Evolutionary conservation across 2,113 vertebrate species (phyloP).

Genomic region (Tamias sibiricus): DNA sequence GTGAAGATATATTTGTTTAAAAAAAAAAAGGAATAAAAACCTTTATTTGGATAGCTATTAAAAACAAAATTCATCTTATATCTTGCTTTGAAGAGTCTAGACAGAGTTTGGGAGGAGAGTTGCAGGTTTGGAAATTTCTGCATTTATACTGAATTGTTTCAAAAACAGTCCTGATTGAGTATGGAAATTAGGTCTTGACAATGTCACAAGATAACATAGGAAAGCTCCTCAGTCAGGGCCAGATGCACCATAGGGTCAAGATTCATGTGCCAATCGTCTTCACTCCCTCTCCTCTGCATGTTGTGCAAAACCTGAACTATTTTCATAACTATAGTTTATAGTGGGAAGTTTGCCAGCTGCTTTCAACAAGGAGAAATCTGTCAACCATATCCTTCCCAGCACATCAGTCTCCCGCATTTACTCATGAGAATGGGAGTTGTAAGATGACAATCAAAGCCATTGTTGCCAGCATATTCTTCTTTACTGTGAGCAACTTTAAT

Average conservation of each 20-base stretch:
- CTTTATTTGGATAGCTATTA: neutral
- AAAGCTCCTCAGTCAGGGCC: neutral
- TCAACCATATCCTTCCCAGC: neutral
- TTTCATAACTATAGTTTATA: neutral
- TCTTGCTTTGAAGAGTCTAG: neutral
- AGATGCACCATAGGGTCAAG: neutral
- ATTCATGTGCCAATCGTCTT: neutral
- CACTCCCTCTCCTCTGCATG: neutral
- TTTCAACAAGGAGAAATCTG: neutral
- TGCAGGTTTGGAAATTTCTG: neutral
- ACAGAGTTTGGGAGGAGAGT: neutral
- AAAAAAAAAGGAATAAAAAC: neutral
- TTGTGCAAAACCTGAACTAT: neutral
- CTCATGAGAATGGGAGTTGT: neutral
- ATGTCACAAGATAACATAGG: neutral
- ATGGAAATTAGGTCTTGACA: slow-evolving; percentile 15
- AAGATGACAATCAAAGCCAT: neutral
- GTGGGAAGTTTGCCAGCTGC: neutral
- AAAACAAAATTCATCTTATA: neutral
- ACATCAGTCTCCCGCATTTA: neutral
- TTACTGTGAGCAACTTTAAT: neutral
- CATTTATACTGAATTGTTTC: neutral
- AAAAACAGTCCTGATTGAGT: neutral
- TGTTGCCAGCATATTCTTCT: neutral
- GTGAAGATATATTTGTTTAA: neutral